Percentiles rank a stretch among this genome's conserved stretches.
Conservation (phyloP, 2,888 invertebrate species). For the Salpingus planirostris region DNA sequence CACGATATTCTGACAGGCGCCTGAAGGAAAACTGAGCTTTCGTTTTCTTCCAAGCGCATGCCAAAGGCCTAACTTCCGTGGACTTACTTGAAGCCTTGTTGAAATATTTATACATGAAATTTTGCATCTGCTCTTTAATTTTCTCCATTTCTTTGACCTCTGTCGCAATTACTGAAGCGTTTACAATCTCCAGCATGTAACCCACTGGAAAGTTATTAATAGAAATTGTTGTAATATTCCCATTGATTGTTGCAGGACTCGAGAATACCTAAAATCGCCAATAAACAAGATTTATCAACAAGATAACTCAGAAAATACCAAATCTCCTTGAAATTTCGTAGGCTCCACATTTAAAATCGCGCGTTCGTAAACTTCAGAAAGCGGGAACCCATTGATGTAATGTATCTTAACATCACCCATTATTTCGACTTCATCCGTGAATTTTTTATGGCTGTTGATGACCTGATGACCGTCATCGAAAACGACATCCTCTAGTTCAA, state of each 20-base stretch:
- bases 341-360: slow-evolving; percentile 19
- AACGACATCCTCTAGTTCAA: slow-evolving; percentile 29
- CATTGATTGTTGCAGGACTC: slow-evolving; percentile 19
- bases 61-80: neutral
- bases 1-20: too few relatives aligned
- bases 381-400: slow-evolving; percentile 23
- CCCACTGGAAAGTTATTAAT: slow-evolving; percentile 31
- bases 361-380: slow-evolving; percentile 22
- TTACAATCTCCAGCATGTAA: slow-evolving; percentile 23
- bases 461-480: slow-evolving; percentile 28
- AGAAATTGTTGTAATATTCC: slow-evolving; percentile 25
- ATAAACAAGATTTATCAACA: neutral
- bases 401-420: slow-evolving; percentile 23
- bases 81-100: neutral
- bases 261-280: slow-evolving; percentile 27
- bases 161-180: slow-evolving; percentile 18
- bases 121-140: slow-evolving; percentile 21
- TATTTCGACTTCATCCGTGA: slow-evolving; percentile 24
- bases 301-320: slow-evolving; percentile 20
- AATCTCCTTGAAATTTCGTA: slow-evolving; percentile 18
- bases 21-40: neutral
- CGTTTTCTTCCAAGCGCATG: neutral
- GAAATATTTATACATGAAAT: slow-evolving; percentile 18
- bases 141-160: slow-evolving; percentile 24
- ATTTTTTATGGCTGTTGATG: slow-evolving; percentile 29